Percentiles rank a stretch among this genome's conserved stretches.
Evolutionary conservation across 2,113 vertebrate species (phyloP).

Genomic region (Gorilla gorilla): DNA sequence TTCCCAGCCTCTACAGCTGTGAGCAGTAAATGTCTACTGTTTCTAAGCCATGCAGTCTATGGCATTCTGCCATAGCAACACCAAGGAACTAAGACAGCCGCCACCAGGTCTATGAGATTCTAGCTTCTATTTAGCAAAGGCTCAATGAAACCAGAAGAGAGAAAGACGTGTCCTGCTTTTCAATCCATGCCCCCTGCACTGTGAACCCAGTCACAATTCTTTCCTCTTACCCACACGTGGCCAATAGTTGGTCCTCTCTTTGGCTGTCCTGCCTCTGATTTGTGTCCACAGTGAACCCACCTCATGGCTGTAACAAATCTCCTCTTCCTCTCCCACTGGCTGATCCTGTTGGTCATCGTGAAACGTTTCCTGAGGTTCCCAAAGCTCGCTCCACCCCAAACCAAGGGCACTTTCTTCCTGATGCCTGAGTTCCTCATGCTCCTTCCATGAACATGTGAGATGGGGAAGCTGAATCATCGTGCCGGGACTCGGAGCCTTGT

Average conservation of each 20-base stretch:
- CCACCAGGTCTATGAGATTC: too few species aligned
- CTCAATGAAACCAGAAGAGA: not conserved
- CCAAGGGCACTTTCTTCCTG: not conserved
- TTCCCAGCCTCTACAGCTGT: too few species aligned
- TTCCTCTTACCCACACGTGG: not conserved
- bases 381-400: too few species aligned
- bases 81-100: too few species aligned
- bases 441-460: too few species aligned
- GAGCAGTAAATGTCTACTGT: too few species aligned
- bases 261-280: not conserved
- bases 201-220: rapidly evolving
- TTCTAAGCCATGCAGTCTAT: too few species aligned
- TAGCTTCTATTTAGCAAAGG: not conserved
- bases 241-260: too few species aligned
- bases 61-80: too few species aligned
- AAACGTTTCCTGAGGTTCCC: too few species aligned
- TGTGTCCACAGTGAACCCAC: not conserved
- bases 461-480: not conserved
- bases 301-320: rapidly evolving
- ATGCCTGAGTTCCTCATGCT: rapidly evolving
- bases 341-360: too few species aligned
- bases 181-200: rapidly evolving
- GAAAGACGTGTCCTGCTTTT: too few species aligned
- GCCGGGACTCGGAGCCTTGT: not conserved
- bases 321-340: not conserved